These are phyloP conservation scores for Crematogaster levior DNA, from an alignment of 2,888 invertebrate genomes.

Conservation along the genomic window DNA sequence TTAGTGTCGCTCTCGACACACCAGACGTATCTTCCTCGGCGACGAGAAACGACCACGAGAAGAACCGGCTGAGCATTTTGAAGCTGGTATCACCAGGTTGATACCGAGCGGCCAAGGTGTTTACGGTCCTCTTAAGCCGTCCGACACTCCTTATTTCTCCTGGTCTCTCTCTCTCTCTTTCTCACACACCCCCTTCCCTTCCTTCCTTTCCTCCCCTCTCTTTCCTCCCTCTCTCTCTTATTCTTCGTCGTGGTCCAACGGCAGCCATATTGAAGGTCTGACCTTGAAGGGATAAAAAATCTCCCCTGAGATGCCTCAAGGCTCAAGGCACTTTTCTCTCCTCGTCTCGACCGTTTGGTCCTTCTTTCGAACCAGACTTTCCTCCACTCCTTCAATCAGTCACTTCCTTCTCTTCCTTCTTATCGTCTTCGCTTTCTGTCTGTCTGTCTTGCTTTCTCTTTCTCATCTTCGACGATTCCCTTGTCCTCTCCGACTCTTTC, in stretches of 20 bases:
- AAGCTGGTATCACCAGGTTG: slow-evolving; percentile 37
- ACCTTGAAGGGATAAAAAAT: slow-evolving; percentile 83
- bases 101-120: slow-evolving; percentile 71
- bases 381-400: slow-evolving; percentile 56
- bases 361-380: slow-evolving; percentile 40
- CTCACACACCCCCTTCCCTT: slow-evolving; percentile 56
- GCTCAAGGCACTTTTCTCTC: slow-evolving; percentile 65
- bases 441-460: not conserved
- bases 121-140: slow-evolving; percentile 78
- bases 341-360: slow-evolving; percentile 52
- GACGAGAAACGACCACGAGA: slow-evolving; percentile 32
- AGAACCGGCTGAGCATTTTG: slow-evolving; percentile 39
- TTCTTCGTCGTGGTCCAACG: slow-evolving; percentile 77
- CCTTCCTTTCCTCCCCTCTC: slow-evolving; percentile 68
- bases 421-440: slow-evolving; percentile 59
- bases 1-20: slow-evolving; percentile 39
- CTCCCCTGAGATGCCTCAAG: slow-evolving; percentile 76
- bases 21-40: slow-evolving; percentile 28
- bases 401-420: slow-evolving; percentile 66
- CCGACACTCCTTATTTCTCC: slow-evolving; percentile 59
- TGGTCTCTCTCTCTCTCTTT: slow-evolving; percentile 68
- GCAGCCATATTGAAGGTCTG: slow-evolving; percentile 82
- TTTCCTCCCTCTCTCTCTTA: slow-evolving; percentile 65
- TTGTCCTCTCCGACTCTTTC: slow-evolving; percentile 21
- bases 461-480: not conserved